phyloP scores from a whole-genome alignment of 1,140 invertebrate genomes.

The Melipona quadrifasciata region DNA sequence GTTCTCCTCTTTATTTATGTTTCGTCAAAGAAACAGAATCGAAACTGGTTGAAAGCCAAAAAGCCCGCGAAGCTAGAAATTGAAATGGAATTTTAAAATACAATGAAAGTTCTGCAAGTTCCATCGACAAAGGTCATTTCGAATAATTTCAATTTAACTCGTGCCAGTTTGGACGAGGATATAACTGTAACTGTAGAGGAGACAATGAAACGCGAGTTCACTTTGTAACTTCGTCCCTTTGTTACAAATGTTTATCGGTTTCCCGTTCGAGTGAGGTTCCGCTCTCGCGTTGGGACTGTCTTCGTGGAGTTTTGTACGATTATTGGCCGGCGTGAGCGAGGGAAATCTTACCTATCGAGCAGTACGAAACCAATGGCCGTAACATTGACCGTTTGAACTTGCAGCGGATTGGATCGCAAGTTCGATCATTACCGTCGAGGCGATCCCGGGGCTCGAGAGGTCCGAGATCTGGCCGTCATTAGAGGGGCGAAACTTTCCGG shows the following conservation, averaged over 20 bases:
- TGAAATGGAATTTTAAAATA: no score
- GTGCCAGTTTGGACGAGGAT: not conserved
- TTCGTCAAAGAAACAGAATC: no score
- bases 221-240: not conserved
- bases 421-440: slow-evolving; percentile 22
- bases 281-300: not conserved
- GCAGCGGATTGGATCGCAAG: slow-evolving; percentile 28
- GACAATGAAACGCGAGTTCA: not conserved
- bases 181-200: not conserved
- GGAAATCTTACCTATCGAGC: slow-evolving; percentile 18
- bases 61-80: no score
- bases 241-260: slow-evolving; percentile 1
- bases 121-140: no score
- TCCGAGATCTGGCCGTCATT: slow-evolving; percentile 5
- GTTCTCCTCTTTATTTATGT: no score
- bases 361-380: not conserved
- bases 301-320: slow-evolving; percentile 1
- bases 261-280: not conserved
- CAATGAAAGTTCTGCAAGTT: no score
- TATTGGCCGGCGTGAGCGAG: not conserved
- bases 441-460: not conserved
- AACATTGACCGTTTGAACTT: slow-evolving; percentile 30
- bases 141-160: not conserved
- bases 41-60: no score
- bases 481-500: not conserved